Conservation (phyloP, 2,888 invertebrate genomes). For the Margaritifera margaritifera region DNA sequence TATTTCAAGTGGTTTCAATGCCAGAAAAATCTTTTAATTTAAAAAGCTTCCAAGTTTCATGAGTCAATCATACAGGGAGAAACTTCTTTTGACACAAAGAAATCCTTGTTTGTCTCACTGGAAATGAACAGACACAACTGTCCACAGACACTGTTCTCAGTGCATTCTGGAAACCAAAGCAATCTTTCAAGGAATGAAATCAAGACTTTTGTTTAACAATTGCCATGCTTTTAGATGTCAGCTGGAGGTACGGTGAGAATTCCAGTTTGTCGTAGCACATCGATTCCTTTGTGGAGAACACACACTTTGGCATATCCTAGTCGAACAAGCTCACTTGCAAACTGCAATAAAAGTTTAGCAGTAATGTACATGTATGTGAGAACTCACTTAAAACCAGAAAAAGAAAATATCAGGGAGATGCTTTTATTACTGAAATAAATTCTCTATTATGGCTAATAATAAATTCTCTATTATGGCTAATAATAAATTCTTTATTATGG, state of each 20-base stretch:
- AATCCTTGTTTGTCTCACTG: no score
- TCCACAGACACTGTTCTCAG: no score
- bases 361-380: background rate
- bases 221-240: conserved; percentile 50
- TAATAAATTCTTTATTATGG: no score
- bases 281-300: conserved; percentile 89
- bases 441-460: no score
- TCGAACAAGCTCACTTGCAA: conserved; percentile 88
- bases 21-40: no score
- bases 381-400: background rate
- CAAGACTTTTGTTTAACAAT: background rate
- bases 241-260: conserved; percentile 74
- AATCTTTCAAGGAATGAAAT: background rate
- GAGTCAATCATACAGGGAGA: no score
- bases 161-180: no score
- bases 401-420: background rate
- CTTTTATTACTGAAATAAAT: background rate
- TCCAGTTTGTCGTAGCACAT: conserved; percentile 78
- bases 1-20: no score
- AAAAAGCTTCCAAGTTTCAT: no score
- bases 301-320: conserved; percentile 87
- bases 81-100: no score
- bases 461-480: no score
- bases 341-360: conserved; percentile 77
- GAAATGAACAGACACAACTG: no score